Conservation (phyloP, 2,113 vertebrate species). For the Lophura nycthemera region DNA sequence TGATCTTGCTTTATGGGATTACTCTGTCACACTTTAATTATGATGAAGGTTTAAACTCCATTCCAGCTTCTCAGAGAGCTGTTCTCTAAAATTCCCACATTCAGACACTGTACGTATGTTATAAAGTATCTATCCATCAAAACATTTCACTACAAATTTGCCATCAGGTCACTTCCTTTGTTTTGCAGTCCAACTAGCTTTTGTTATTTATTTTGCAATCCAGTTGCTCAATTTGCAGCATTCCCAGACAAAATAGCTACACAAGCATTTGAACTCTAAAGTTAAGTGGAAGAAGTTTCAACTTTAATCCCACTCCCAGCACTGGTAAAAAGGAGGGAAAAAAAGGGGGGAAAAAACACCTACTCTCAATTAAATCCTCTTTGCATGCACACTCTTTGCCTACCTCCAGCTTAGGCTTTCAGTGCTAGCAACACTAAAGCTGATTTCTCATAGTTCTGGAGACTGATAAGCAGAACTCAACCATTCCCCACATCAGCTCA, state of each 20-base stretch:
- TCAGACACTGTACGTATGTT: background rate
- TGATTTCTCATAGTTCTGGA: background rate
- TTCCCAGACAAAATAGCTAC: background rate
- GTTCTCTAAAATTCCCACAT: background rate
- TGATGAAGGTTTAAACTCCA: background rate
- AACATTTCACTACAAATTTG: background rate
- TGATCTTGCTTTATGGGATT: background rate
- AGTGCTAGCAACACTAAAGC: background rate
- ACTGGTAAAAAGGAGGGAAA: background rate
- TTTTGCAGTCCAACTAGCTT: background rate
- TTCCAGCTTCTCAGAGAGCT: background rate
- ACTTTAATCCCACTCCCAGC: background rate
- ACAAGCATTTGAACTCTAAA: background rate
- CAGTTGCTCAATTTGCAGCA: background rate
- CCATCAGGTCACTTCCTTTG: background rate
- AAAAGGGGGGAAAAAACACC: background rate
- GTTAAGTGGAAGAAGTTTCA: fast-evolving
- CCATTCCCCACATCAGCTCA: background rate
- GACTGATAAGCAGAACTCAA: background rate
- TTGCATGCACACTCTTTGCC: fast-evolving
- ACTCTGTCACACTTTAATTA: background rate
- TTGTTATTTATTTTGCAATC: background rate
- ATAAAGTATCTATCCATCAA: background rate
- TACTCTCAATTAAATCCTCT: background rate
- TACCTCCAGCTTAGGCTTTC: background rate